Conservation (phyloP, 2,797 vertebrate species). For the Amphiprion clarkii region DNA sequence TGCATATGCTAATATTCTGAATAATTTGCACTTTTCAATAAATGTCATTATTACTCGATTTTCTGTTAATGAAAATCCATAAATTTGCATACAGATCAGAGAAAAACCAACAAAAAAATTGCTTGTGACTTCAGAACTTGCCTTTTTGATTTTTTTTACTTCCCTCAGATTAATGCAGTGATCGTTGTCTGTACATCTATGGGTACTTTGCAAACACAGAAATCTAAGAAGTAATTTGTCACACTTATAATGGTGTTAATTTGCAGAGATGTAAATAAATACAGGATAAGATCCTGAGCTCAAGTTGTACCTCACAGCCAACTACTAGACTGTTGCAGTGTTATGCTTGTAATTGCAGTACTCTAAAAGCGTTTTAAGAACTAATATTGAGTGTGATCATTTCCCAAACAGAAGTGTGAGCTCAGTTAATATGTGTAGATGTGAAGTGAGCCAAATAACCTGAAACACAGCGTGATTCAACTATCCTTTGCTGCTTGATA, state of each 20-base stretch:
- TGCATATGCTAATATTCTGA: conserved; percentile 1
- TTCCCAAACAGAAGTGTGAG: background rate
- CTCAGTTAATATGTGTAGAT: too few species aligned
- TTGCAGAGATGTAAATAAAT: too few species aligned
- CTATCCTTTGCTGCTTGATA: too few species aligned
- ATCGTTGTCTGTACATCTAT: background rate
- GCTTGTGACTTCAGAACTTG: background rate
- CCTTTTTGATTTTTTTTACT: background rate
- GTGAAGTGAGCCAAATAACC: too few species aligned
- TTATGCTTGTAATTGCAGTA: too few species aligned
- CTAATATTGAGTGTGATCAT: background rate
- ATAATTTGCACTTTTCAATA: background rate
- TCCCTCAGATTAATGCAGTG: background rate
- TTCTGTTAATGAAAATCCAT: background rate
- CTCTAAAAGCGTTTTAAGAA: background rate
- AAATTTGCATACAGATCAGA: background rate
- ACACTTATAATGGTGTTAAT: too few species aligned
- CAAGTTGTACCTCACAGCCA: too few species aligned
- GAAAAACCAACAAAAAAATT: background rate
- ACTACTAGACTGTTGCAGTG: too few species aligned
- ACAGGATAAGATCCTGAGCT: too few species aligned
- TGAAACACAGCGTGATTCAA: too few species aligned
- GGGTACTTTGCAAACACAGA: too few species aligned
- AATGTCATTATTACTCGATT: background rate
- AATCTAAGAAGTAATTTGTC: too few species aligned